Conservation (phyloP, 2,113 vertebrate species). For the Micromys minutus region DNA sequence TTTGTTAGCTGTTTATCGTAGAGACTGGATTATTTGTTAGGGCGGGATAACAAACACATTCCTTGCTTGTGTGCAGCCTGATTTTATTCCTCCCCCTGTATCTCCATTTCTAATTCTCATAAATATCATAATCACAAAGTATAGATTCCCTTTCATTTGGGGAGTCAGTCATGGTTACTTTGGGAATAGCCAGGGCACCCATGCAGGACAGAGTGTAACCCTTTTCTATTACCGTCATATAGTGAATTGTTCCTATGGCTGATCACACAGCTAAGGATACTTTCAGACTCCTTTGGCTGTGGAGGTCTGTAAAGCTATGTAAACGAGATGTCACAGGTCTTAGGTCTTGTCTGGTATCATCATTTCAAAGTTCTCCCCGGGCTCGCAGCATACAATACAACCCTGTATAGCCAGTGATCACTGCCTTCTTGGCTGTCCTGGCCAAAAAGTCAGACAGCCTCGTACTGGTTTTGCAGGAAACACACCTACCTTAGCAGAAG, state of each 20-base stretch:
- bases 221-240: background rate
- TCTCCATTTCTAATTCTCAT: conserved; percentile 9
- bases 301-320: background rate
- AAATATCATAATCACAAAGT: background rate
- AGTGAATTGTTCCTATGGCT: background rate
- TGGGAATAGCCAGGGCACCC: background rate
- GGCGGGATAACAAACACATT: background rate
- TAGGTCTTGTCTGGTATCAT: background rate
- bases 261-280: background rate
- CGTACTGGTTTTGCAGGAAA: background rate
- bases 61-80: background rate
- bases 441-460: background rate
- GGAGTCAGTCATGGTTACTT: background rate
- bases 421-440: background rate
- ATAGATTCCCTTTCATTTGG: background rate
- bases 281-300: background rate
- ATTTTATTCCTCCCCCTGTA: background rate
- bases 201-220: background rate
- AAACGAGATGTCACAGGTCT: background rate
- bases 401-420: background rate
- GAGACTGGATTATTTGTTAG: background rate
- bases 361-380: background rate
- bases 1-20: conserved; percentile 56
- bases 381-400: background rate
- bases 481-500: background rate